Conservation (phyloP, 2,113 vertebrate species). For the Donacobius atricapilla region DNA sequence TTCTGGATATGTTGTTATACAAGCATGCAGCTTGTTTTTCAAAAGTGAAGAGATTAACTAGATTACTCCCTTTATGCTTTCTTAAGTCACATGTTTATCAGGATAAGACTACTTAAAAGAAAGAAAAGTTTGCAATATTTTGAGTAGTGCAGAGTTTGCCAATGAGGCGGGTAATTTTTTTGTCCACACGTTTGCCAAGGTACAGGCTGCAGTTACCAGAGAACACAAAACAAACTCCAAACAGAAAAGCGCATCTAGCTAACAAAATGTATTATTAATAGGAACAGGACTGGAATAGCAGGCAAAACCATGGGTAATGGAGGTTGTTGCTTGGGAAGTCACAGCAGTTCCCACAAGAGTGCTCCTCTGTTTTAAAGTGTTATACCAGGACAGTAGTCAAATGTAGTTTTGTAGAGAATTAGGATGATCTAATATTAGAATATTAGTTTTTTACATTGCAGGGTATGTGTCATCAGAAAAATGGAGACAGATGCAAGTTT, state of each 20-base stretch:
- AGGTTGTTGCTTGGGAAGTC: neutral
- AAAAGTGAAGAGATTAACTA: neutral
- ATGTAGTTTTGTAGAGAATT: neutral
- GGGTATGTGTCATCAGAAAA: neutral
- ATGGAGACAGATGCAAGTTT: neutral
- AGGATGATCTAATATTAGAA: neutral
- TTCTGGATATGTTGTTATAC: neutral
- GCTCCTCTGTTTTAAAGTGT: neutral
- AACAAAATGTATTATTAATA: conserved; percentile 1
- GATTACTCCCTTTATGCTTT: neutral
- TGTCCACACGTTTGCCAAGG: neutral
- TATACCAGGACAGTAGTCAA: neutral
- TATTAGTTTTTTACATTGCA: neutral
- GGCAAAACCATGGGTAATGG: neutral
- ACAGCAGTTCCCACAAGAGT: neutral
- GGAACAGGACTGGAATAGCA: neutral
- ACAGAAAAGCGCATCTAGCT: neutral
- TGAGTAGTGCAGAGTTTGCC: neutral
- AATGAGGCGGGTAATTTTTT: neutral
- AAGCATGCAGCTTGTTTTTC: neutral
- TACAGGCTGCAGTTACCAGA: neutral
- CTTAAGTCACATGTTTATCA: neutral
- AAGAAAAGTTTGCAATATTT: neutral
- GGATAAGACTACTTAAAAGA: neutral
- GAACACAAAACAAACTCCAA: conserved; percentile 17